These are phyloP conservation scores for Dynastes tityus DNA, from an alignment of 2,888 invertebrate genomes.

Conservation along the genomic window DNA sequence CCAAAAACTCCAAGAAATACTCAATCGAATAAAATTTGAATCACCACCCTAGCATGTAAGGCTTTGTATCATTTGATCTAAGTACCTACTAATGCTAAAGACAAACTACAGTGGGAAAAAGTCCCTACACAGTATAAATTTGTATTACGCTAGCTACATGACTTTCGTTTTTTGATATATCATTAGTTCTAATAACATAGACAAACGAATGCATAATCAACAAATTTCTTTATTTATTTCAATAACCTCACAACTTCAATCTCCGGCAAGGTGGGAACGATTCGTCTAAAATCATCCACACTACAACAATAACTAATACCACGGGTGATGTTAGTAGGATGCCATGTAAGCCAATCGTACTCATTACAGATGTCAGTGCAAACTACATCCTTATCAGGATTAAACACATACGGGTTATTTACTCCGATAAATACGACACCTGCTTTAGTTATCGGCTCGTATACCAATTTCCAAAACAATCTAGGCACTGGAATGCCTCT, in stretches of 20 bases:
- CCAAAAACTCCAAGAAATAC: no score
- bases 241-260: conserved; percentile 67
- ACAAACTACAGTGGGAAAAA: no score
- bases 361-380: conserved; percentile 72
- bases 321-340: conserved; percentile 70
- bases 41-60: no score
- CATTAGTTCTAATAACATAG: no score
- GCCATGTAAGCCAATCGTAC: conserved; percentile 77
- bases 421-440: conserved; percentile 77
- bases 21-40: no score
- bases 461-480: conserved; percentile 75
- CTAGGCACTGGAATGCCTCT: conserved; percentile 72
- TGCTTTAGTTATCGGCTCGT: conserved; percentile 70
- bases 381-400: conserved; percentile 57
- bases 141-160: no score
- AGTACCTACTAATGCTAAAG: no score
- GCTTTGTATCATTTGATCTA: no score
- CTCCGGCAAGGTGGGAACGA: conserved; percentile 73
- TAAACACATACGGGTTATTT: conserved; percentile 74
- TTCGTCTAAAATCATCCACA: conserved; percentile 73
- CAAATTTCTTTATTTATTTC: conserved; percentile 27
- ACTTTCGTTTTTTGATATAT: no score
- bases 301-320: conserved; percentile 79
- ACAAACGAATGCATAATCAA: no score
- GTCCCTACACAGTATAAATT: no score